These are phyloP conservation scores for Ameiurus melas DNA, from an alignment of 2,113 vertebrate species.

Conservation along the genomic window DNA sequence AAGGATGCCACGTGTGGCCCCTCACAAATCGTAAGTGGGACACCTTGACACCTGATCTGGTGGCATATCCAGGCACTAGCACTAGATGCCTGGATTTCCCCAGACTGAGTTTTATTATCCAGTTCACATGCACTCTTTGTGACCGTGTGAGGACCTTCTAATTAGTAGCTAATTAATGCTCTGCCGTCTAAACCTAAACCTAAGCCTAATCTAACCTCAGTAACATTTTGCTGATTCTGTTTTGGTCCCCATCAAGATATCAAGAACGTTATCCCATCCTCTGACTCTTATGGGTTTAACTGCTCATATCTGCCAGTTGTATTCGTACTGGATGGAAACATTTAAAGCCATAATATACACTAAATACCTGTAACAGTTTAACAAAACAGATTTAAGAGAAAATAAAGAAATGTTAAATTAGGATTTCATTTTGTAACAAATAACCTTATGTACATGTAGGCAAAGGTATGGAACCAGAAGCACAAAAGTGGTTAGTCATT, in stretches of 20 bases:
- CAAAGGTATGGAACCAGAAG: too few relatives aligned
- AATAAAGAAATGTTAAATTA: not conserved
- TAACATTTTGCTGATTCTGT: not conserved
- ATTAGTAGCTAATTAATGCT: not conserved
- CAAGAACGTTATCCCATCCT: not conserved
- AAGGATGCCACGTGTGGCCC: slow-evolving; percentile 78
- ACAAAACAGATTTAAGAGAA: not conserved
- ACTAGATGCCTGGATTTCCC: slow-evolving; percentile 30
- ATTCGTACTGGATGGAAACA: not conserved
- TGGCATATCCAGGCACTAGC: slow-evolving; percentile 48
- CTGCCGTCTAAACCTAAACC: not conserved
- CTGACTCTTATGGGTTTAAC: not conserved
- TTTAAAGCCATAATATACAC: not conserved
- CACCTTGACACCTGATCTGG: slow-evolving; percentile 60
- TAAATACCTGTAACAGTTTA: not conserved
- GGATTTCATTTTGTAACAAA: too few relatives aligned
- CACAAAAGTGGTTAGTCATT: not conserved
- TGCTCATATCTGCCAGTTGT: not conserved
- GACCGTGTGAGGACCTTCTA: not conserved
- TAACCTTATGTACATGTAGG: too few relatives aligned
- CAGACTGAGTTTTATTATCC: slow-evolving; percentile 32
- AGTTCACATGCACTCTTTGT: not conserved
- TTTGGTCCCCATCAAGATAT: not conserved
- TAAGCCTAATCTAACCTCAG: not conserved
- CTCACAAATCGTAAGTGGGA: slow-evolving; percentile 93